Base-by-base conservation (phyloP, 2,797 vertebrate genomes). In the Tadarida brasiliensis region DNA sequence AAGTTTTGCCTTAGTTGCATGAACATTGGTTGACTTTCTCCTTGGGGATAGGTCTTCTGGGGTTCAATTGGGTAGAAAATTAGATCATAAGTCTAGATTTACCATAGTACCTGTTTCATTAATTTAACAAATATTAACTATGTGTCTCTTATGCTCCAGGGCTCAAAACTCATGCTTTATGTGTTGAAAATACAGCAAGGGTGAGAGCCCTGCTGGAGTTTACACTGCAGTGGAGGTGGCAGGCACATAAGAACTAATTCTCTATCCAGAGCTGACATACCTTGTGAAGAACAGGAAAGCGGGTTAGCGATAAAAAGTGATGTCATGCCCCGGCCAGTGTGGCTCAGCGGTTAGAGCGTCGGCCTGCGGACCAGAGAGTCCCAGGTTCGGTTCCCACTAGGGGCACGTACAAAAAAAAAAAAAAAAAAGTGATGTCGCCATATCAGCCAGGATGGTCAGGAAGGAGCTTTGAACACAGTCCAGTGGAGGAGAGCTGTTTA, bases 21-120 rank as follows among this genome's bases (percentile, higher is more conserved):
- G 54, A 10, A 8, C 22, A 10, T 70, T 67, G 16, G 6, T 22
- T 93, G 56, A 84, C 65, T 26, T 96, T 93, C 33, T 87, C n/a
- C 22, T 59, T 80, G 24, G 35, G 24, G 11, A 78, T 26, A 63
- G n/a, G 28, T 28, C 7, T 65, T 61, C 7, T 39, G 16, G 57
- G 44, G 49, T 26, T 76, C 2, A 3, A 17, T 8, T 81, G 57
- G 24, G 77, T 44, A 89, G 47, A 80, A 70, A 59, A n/a, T 57
- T 63, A 70, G 77, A 89, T 68, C 6, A 11, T 2, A 61, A 54
- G 20, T 77, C 59, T 92, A 44, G 44, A n/a, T 95, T 90, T 95
- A 71, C 20, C 19, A 6, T 54, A 86, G 47, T 35, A 7, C 1
- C 1, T 33, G 22, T 83, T 92, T 94, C 59, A 73, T 73, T 71